Base-by-base conservation (phyloP, 2,888 invertebrate genomes). In the Lasioglossum leucozonium region DNA sequence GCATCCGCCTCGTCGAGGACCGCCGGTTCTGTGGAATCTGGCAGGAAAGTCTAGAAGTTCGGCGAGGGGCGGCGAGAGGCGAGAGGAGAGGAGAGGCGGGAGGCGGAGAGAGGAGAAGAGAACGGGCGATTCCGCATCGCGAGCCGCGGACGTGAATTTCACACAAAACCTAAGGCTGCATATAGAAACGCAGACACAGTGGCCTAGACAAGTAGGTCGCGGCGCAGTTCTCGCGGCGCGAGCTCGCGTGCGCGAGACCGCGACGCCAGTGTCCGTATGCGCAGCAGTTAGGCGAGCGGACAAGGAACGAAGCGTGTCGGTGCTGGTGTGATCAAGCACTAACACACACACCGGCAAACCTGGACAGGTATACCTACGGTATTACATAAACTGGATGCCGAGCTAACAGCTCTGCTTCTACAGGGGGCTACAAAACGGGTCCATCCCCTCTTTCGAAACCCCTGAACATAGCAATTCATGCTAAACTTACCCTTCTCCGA, bases 121-220 rank as follows among this genome's bases (percentile, higher is more conserved):
- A 73, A 79, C 77, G 30, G 37, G 62, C 80, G 79, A 86, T 80
- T 82, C 78, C 81, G 84, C 81, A 65, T 65, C 65, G 65, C 65
- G 34, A 65, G 65, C 65, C 18, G 44, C 86, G 81, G 58, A 77
- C 83, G 85, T 77, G 90, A 89, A 90, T 89, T 91, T 89, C 90
- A 81, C 89, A 83, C 85, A 88, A 91, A 91, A 91, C 91, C 88
- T 89, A 91, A 88, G 75, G 86, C 89, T 88, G 91, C 91, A 90
- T 90, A 90, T 91, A 91, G 91, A 91, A 92, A 90, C 89, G 91
- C 88, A 93, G 93, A 92, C 92, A 93, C 92, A 93, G 92, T 93
- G 94, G 94, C 94, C 94, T 94, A 94, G 94, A 94, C 93, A 94
- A 94, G 92, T 94, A 94, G 94, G 94, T 94, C 94, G 93, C 94